Percentiles rank a stretch among this genome's conserved stretches.
These are phyloP conservation scores for Cirrhinus molitorella DNA, from an alignment of 2,797 vertebrate genomes.

Conservation along the genomic window DNA sequence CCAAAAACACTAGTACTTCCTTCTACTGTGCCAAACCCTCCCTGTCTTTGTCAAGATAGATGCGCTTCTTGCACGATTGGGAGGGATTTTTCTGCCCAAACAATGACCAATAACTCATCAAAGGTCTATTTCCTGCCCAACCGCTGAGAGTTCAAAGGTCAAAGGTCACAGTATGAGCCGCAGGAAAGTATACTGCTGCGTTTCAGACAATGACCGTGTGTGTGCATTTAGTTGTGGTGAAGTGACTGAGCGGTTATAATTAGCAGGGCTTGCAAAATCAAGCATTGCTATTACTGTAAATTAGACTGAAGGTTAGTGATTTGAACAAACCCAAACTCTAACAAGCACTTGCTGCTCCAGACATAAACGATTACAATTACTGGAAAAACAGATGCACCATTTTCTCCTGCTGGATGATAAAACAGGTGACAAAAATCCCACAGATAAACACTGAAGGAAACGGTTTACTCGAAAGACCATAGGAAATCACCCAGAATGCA, in stretches of 20 bases:
- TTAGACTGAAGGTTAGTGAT: not conserved
- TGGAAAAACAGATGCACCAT: not conserved
- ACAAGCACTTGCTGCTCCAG: not conserved
- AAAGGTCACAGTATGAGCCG: constrained; percentile 8
- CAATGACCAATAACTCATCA: constrained; percentile 18
- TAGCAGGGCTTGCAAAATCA: not conserved
- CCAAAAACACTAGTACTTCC: not conserved
- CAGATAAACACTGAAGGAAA: not conserved
- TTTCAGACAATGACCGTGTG: not conserved
- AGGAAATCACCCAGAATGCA: not conserved
- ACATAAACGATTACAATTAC: not conserved
- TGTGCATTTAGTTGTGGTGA: not conserved
- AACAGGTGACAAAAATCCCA: not conserved
- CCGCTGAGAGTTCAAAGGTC: constrained; percentile 5
- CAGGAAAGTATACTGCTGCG: not conserved
- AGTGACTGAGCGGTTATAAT: not conserved
- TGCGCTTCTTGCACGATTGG: not conserved
- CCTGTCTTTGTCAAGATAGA: not conserved
- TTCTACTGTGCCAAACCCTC: not conserved
- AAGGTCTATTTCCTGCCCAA: constrained; percentile 6
- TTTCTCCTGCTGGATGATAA: not conserved
- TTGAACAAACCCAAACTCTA: not conserved
- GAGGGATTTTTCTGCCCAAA: constrained; percentile 1
- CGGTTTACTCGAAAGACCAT: not conserved
- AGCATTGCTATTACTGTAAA: not conserved